A percentile compares a stretch with the other conserved stretches of the same genome.
Evolutionary conservation across 2,797 vertebrate genomes (phyloP).

Genomic region (Saguinus oedipus): DNA sequence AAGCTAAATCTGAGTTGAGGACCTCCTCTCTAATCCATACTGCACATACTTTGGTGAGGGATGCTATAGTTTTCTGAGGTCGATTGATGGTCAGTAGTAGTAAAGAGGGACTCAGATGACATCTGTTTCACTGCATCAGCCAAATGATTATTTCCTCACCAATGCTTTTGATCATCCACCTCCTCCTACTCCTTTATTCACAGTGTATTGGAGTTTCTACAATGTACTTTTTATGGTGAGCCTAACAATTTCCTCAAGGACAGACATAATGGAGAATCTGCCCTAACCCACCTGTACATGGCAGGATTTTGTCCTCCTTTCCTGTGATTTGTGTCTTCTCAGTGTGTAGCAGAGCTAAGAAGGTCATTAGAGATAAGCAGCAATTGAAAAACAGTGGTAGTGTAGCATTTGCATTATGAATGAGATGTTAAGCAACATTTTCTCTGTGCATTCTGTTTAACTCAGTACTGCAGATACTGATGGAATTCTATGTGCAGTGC

Average conservation of each 20-base stretch:
- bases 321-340: background rate
- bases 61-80: background rate
- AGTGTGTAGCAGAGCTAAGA: background rate
- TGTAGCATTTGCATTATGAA: background rate
- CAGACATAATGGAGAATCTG: background rate
- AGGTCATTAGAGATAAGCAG: background rate
- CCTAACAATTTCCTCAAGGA: background rate
- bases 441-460: background rate
- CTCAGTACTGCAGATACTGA: too few relatives aligned
- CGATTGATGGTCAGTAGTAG: background rate
- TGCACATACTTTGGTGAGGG: too few relatives aligned
- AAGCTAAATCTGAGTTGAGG: background rate
- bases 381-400: background rate
- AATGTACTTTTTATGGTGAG: background rate
- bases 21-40: background rate
- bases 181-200: background rate
- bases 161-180: background rate
- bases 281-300: background rate
- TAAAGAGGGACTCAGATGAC: background rate
- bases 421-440: background rate
- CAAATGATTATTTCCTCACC: background rate
- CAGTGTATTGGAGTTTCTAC: background rate
- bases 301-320: background rate
- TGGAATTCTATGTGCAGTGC: background rate
- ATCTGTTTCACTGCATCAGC: background rate